Conservation (phyloP, 2,113 vertebrate genomes). For the Sphaerodactylus townsendi region DNA sequence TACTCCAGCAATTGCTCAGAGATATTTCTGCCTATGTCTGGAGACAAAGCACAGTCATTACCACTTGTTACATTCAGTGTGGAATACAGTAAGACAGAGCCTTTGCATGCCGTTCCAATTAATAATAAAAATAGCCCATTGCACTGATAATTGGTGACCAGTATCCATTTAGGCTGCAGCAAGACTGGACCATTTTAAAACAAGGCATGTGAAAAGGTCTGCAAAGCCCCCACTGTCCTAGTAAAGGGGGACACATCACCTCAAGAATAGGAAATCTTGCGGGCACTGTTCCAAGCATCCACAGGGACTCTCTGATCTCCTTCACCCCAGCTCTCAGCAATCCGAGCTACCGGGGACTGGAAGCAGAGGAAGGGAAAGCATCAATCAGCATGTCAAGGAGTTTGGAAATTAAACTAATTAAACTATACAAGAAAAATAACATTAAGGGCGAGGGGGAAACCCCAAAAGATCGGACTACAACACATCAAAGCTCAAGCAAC, state of each 20-base stretch:
- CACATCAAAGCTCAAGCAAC: background rate
- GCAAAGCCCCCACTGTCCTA: background rate
- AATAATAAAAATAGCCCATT: background rate
- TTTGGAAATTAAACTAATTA: slow-evolving; percentile 44
- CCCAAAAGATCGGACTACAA: background rate
- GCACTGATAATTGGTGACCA: background rate
- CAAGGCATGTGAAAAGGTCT: background rate
- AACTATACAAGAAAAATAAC: background rate
- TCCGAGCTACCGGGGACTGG: background rate
- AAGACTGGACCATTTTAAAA: background rate
- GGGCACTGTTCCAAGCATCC: background rate
- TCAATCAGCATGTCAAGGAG: slow-evolving; percentile 28
- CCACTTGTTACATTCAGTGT: background rate
- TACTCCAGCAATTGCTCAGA: background rate
- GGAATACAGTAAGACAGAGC: background rate
- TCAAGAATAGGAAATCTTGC: background rate
- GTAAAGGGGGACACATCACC: background rate
- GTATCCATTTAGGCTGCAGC: background rate
- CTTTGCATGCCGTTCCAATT: background rate
- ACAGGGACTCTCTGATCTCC: slow-evolving; percentile 11
- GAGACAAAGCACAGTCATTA: background rate
- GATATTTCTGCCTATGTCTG: background rate
- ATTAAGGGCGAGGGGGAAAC: background rate
- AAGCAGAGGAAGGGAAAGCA: slow-evolving; percentile 4
- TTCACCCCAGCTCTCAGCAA: slow-evolving; percentile 27